phyloP scores from a whole-genome alignment of 2,113 vertebrate species.

The Phrynosoma platyrhinos region DNA sequence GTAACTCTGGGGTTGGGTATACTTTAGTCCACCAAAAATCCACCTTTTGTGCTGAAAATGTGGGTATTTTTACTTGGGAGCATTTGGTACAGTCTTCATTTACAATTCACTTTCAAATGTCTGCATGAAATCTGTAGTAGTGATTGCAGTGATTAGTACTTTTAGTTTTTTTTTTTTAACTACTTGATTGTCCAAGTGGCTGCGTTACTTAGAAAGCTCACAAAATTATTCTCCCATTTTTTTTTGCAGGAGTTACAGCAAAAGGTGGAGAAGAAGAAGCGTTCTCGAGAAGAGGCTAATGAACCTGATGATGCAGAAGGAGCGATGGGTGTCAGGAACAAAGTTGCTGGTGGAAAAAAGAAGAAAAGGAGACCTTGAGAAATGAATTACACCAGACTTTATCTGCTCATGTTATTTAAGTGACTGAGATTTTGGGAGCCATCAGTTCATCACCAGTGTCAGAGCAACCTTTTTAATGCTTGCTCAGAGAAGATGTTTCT shows the following conservation, averaged over 20 bases:
- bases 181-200: no score
- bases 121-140: neutral
- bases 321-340: constrained; percentile 90
- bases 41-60: neutral
- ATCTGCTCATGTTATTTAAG: constrained; percentile 3
- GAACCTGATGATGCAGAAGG: constrained; percentile 87
- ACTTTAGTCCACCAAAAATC: neutral
- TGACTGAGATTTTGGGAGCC: neutral
- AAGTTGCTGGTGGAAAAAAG: constrained; percentile 88
- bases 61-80: no score
- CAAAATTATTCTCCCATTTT: neutral
- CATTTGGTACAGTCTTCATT: no score
- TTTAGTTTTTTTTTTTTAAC: neutral
- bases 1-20: neutral
- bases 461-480: constrained; percentile 1
- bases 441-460: neutral
- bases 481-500: neutral
- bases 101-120: no score
- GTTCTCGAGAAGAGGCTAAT: constrained; percentile 73
- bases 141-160: neutral
- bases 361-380: constrained; percentile 77
- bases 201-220: no score
- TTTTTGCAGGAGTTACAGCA: constrained; percentile 90
- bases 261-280: constrained; percentile 89
- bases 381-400: neutral